Percentiles rank a stretch among this genome's conserved stretches.
Conservation (phyloP, 2,888 invertebrate species). For the Amblyteles armatorius region DNA sequence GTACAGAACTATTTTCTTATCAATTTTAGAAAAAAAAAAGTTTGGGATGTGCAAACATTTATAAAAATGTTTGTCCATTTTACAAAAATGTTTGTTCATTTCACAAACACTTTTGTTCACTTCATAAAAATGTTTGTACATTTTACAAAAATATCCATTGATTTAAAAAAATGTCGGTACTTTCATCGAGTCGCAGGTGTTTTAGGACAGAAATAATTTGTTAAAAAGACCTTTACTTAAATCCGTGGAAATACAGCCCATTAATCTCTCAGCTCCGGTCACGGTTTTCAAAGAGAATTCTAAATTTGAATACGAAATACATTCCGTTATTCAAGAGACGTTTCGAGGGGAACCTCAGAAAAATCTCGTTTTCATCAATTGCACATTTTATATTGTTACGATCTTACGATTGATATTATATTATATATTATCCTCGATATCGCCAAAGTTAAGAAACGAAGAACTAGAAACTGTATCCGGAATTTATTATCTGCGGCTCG, state of each 20-base stretch:
- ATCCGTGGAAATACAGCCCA: background rate
- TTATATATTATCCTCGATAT: background rate
- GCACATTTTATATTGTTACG: background rate
- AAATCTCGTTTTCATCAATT: background rate
- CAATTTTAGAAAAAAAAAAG: background rate
- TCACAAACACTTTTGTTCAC: no score
- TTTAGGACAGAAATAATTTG: background rate
- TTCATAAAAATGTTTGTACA: no score
- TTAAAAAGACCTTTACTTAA: background rate
- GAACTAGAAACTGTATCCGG: background rate
- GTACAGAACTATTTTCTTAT: background rate
- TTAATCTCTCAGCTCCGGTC: background rate
- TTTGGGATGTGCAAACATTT: background rate
- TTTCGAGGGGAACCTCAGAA: background rate
- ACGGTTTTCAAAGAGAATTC: background rate
- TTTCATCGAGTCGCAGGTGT: background rate
- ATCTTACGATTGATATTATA: no score
- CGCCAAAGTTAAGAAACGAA: background rate
- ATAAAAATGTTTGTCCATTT: background rate
- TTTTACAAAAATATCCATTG: no score
- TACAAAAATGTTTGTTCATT: no score
- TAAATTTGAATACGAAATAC: background rate
- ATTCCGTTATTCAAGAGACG: background rate
- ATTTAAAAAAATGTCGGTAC: no score
- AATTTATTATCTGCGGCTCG: background rate